These are phyloP conservation scores for Pheosia gnoma DNA, from an alignment of 2,888 invertebrate genomes.

Conservation along the genomic window DNA sequence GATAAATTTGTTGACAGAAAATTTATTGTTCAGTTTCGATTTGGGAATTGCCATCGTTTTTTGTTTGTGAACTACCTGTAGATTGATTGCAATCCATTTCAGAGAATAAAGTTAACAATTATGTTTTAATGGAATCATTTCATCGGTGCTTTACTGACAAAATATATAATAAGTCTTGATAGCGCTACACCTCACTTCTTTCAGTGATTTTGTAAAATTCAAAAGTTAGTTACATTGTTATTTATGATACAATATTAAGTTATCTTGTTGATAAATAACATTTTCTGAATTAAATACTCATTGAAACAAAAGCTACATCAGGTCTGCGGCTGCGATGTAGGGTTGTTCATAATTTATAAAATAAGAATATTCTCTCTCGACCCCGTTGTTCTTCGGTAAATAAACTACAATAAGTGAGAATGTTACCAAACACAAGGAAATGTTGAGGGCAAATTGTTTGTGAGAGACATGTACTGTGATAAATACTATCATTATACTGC, in stretches of 20 bases:
- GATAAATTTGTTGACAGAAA: neutral
- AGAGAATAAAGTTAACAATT: neutral
- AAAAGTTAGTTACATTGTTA: neutral
- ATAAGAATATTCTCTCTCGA: slow-evolving; percentile 55
- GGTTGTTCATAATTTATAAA: slow-evolving; percentile 57
- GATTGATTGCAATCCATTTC: neutral
- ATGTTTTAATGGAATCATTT: neutral
- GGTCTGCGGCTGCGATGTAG: slow-evolving; percentile 40
- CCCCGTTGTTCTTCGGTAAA: slow-evolving; percentile 58
- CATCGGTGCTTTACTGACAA: neutral
- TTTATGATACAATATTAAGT: neutral
- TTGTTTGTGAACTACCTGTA: neutral
- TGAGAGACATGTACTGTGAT: too few relatives aligned
- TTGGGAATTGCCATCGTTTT: neutral
- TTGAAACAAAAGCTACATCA: slow-evolving; percentile 40
- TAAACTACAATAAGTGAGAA: slow-evolving; percentile 71
- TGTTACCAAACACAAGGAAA: slow-evolving; percentile 68
- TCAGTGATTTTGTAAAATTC: neutral
- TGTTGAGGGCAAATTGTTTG: too few relatives aligned
- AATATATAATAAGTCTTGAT: neutral
- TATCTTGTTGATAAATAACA: neutral
- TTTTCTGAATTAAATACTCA: slow-evolving; percentile 5
- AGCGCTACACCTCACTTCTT: neutral
- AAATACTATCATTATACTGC: too few relatives aligned
- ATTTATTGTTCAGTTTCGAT: neutral